Conservation (phyloP, 2,797 vertebrate genomes). For the Aeoliscus strigatus region DNA sequence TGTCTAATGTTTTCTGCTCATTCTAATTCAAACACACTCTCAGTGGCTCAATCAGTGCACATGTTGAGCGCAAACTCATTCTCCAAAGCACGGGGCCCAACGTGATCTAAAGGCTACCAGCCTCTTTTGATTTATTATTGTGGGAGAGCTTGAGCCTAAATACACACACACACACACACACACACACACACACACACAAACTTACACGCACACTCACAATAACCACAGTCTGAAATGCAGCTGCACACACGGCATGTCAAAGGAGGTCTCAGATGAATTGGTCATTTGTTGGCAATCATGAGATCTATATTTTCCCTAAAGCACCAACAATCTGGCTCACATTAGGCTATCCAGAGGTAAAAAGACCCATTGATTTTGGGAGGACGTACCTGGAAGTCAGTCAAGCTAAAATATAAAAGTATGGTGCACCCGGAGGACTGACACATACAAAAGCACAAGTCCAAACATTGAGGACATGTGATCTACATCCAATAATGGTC, state of each 20-base stretch:
- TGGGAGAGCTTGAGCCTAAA: conserved; percentile 29
- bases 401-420: conserved; percentile 55
- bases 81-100: conserved; percentile 50
- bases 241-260: conserved; percentile 52
- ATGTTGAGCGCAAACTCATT: conserved; percentile 48
- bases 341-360: conserved; percentile 53
- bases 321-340: conserved; percentile 61
- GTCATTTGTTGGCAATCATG: conserved; percentile 70
- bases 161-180: conserved; percentile 13
- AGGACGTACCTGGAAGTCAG: conserved; percentile 55
- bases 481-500: conserved; percentile 2
- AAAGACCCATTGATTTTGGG: conserved; percentile 27
- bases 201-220: no score
- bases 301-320: conserved; percentile 63
- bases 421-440: background rate
- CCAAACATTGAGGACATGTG: no score
- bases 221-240: conserved; percentile 51
- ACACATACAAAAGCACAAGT: background rate
- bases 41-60: conserved; percentile 52
- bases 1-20: conserved; percentile 51
- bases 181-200: no score
- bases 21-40: conserved; percentile 59
- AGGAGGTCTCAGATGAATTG: conserved; percentile 65
- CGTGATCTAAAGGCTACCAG: conserved; percentile 52
- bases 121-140: conserved; percentile 60